Evolutionary conservation across 2,888 invertebrate species (phyloP).

Genomic region (Oscheius onirici): DNA sequence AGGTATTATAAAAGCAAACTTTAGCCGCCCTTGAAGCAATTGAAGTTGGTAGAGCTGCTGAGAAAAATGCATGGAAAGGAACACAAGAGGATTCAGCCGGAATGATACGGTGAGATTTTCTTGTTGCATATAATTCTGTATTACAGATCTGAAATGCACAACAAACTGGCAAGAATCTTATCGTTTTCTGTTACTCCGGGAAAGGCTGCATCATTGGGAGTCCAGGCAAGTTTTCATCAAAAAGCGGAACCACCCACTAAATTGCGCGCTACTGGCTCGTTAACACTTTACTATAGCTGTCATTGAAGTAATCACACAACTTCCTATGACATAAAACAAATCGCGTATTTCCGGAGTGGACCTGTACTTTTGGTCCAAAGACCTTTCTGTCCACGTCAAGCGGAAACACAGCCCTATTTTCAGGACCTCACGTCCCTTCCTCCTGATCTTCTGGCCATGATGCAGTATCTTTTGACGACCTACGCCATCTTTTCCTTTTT

Average conservation of each 20-base stretch:
- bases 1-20: background rate
- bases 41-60: constrained; percentile 48
- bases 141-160: constrained; percentile 39
- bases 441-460: constrained; percentile 48
- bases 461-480: constrained; percentile 53
- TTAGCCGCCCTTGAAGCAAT: constrained; percentile 47
- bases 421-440: constrained; percentile 51
- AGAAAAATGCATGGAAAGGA: constrained; percentile 36
- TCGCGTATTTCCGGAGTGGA: too few relatives aligned
- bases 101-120: constrained; percentile 36
- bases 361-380: too few relatives aligned
- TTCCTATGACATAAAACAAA: background rate
- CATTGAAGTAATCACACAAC: background rate
- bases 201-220: constrained; percentile 3
- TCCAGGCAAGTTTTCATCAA: background rate
- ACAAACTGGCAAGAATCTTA: constrained; percentile 42
- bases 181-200: constrained; percentile 34
- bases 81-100: constrained; percentile 28
- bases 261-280: background rate
- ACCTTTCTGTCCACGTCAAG: too few relatives aligned
- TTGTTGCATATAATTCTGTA: background rate
- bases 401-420: constrained; percentile 13
- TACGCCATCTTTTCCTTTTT: constrained; percentile 48
- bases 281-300: background rate
- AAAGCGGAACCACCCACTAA: background rate